Percentiles rank a stretch among this genome's conserved stretches.
These are phyloP conservation scores for Pocillopora verrucosa DNA, from an alignment of 64 coral and sea anemone genomes.

Conservation along the genomic window DNA sequence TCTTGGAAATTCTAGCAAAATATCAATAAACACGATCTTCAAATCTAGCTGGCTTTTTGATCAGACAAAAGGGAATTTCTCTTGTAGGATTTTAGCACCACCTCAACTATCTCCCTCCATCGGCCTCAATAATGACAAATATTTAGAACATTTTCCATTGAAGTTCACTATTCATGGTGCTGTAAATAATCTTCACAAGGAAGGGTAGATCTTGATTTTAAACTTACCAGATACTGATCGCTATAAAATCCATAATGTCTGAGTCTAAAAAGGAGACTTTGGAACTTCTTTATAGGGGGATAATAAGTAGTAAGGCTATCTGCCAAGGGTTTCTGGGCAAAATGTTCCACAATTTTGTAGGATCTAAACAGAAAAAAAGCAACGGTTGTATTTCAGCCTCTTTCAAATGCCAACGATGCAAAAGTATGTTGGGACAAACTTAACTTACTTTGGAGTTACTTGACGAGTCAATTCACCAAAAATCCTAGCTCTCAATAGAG, in stretches of 20 bases:
- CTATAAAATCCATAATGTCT: slow-evolving; percentile 85
- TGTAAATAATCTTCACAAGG: too few relatives aligned
- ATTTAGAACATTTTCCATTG: too few relatives aligned
- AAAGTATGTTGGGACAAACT: background rate
- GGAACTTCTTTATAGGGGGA: slow-evolving; percentile 84
- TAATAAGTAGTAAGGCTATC: slow-evolving; percentile 76
- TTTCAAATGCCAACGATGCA: background rate
- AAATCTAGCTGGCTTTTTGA: too few relatives aligned
- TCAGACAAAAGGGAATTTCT: too few relatives aligned
- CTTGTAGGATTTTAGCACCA: too few relatives aligned
- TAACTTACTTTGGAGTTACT: slow-evolving; percentile 80
- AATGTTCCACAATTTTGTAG: slow-evolving; percentile 80
- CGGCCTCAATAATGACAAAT: too few relatives aligned
- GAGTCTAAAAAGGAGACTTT: slow-evolving; percentile 80
- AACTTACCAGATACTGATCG: slow-evolving; percentile 87
- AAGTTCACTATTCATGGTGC: too few relatives aligned
- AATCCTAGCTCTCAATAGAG: slow-evolving; percentile 90
- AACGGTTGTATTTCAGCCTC: too few relatives aligned
- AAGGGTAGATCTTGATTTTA: background rate
- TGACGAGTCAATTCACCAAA: slow-evolving; percentile 95
- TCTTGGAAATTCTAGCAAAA: slow-evolving; percentile 82
- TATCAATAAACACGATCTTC: background rate
- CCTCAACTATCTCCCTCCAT: too few relatives aligned
- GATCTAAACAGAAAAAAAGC: slow-evolving; percentile 37
- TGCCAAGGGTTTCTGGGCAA: slow-evolving; percentile 59